Base-by-base conservation (phyloP, 2,888 invertebrate species). In the Eretmocerus hayati region DNA sequence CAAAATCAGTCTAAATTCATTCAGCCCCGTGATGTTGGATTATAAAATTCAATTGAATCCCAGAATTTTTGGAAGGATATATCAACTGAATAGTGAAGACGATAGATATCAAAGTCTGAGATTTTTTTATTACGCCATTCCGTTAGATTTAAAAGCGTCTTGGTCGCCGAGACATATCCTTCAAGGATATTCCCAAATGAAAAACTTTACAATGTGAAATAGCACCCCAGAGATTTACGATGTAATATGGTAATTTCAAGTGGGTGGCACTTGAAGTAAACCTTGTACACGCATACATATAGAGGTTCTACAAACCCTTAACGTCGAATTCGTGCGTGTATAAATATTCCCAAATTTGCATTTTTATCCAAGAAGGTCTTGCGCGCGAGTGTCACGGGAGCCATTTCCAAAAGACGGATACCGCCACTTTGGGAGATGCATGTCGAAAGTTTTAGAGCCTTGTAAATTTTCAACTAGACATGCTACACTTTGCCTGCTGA, bases 401-500 rank as follows among this genome's bases (percentile, higher is more conserved):
- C 64, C 61, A 62, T 66, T 67, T 60, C 58, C 65, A 46, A 46
- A 66, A 66, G 66, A 67, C 63, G 62, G 62, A 67, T 66, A 58
- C 63, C 61, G 59, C 65, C 61, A 65, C 66, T 66, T 64, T 61
- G 52, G 59, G 55, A 61, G 63, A 67, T 65, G 60, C 65, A 67
- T 57, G 64, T 54, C 58, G 62, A 66, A 67, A 66, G 65, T 66
- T 67, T 67, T 65, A 67, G 60, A 65, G 59, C 63, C 61, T 62
- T 60, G 61, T 67, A 67, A 67, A 67, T 67, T 65, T 63, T 58
- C 59, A 59, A 26, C 26, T 26, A 26, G 26, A 26, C 26, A 6
- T 11, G 26, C 26, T 26, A 9, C 6, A 6, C 6, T 26, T 26
- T 11, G 6, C 26, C 11, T 11, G 26, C 26, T 11, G 26, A 59